These are phyloP conservation scores for Scolanthus callimorphus DNA, from an alignment of 92 coral and sea anemone genomes.

Conservation along the genomic window DNA sequence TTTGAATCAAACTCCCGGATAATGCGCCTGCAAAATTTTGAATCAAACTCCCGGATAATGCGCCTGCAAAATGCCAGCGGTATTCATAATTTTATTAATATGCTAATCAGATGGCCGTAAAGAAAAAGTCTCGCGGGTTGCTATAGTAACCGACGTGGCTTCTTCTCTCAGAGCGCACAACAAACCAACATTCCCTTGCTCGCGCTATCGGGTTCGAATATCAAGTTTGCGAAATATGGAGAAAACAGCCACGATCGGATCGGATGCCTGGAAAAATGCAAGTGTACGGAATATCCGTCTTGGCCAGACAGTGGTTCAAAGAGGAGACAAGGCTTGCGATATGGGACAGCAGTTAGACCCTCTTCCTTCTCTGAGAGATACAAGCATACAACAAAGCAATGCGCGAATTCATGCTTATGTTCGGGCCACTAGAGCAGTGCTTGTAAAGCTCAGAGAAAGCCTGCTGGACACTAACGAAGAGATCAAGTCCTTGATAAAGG, in stretches of 20 bases:
- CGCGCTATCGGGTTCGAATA: constrained; percentile 5
- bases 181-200: constrained; percentile 42
- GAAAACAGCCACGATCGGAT: constrained; percentile 88
- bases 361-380: constrained; percentile 89
- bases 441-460: constrained; percentile 88
- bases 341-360: constrained; percentile 95
- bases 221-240: constrained; percentile 11
- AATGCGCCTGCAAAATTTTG: too few species aligned
- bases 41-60: too few species aligned
- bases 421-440: constrained; percentile 95
- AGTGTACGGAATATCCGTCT: constrained; percentile 84
- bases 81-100: background rate
- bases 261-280: constrained; percentile 95
- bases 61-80: too few species aligned
- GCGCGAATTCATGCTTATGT: constrained; percentile 93
- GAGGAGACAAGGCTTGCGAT: constrained; percentile 90
- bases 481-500: constrained; percentile 87
- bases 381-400: constrained; percentile 93
- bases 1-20: too few species aligned
- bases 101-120: background rate
- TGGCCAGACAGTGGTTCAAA: constrained; percentile 82
- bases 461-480: constrained; percentile 95
- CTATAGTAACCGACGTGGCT: constrained; percentile 41
- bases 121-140: constrained; percentile 11
- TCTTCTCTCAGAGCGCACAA: constrained; percentile 33